Evolutionary conservation across 2,113 vertebrate genomes (phyloP).

Genomic region (Gymnocephalus cernua): DNA sequence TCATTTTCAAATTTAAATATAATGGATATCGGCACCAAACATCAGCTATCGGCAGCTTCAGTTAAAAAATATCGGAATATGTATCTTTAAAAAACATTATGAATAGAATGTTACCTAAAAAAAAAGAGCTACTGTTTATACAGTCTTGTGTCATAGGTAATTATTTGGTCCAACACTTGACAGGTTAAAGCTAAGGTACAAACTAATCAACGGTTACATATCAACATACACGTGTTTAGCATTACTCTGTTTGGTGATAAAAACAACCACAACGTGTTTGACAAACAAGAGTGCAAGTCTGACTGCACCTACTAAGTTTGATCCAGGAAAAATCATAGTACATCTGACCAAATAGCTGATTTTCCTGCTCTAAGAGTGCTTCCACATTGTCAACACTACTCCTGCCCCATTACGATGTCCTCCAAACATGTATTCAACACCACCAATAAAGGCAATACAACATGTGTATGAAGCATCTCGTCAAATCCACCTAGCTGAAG

Average conservation of each 20-base stretch:
- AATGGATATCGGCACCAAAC: constrained; percentile 16
- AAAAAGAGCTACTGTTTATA: constrained; percentile 15
- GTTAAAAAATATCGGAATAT: constrained; percentile 39
- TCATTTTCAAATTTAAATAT: constrained; percentile 8
- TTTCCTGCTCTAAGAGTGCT: background rate
- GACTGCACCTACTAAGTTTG: background rate
- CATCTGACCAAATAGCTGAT: background rate
- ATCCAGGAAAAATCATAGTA: background rate
- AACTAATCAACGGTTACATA: constrained; percentile 1
- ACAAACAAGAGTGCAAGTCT: constrained; percentile 18
- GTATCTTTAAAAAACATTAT: constrained; percentile 15
- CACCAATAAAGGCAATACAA: constrained; percentile 8
- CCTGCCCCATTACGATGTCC: background rate
- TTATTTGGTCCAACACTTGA: constrained; percentile 31
- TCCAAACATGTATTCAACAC: background rate
- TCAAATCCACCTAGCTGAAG: background rate
- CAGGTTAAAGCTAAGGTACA: constrained; percentile 28
- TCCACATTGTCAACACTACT: background rate
- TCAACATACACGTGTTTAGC: background rate
- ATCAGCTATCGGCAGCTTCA: constrained; percentile 16
- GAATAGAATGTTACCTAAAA: background rate
- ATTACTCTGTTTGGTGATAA: constrained; percentile 8
- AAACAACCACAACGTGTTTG: constrained; percentile 13
- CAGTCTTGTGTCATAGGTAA: background rate
- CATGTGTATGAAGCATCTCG: background rate